Evolutionary conservation across 2,888 invertebrate genomes (phyloP).

Genomic region (Cremastinae sp.): DNA sequence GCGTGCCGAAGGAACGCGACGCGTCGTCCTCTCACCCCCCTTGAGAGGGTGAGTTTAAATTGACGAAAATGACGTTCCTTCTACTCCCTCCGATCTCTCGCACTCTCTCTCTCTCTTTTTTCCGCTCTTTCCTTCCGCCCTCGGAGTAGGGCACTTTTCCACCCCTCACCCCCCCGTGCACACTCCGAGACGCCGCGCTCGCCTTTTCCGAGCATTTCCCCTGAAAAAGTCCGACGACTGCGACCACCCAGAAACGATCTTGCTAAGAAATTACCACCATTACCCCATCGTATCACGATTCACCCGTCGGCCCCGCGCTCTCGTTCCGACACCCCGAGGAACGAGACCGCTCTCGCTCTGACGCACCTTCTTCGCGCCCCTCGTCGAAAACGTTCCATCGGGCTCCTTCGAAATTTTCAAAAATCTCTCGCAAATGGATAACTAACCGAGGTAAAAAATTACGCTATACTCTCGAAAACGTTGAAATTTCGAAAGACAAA

Average conservation of each 20-base stretch:
- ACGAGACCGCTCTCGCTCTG: not conserved
- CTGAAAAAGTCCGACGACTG: slow-evolving; percentile 59
- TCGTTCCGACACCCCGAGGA: not conserved
- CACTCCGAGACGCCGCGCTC: slow-evolving; percentile 50
- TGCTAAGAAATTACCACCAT: slow-evolving; percentile 54
- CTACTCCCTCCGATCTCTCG: slow-evolving; percentile 20
- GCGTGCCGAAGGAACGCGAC: slow-evolving; percentile 47
- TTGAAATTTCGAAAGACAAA: not conserved
- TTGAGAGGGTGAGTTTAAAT: slow-evolving; percentile 71
- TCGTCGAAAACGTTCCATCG: too few species aligned
- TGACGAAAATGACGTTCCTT: slow-evolving; percentile 77
- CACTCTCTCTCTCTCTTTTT: slow-evolving; percentile 36
- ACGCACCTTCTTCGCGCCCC: not conserved
- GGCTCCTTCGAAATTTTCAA: too few species aligned
- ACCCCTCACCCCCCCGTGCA: slow-evolving; percentile 27
- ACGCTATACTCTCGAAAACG: not conserved
- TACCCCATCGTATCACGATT: slow-evolving; percentile 49
- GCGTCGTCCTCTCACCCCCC: slow-evolving; percentile 47
- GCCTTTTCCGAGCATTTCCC: slow-evolving; percentile 57
- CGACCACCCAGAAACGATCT: slow-evolving; percentile 60
- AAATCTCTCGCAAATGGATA: not conserved
- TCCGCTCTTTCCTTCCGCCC: slow-evolving; percentile 40
- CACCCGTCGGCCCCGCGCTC: slow-evolving; percentile 19
- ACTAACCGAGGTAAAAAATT: slow-evolving; percentile 12
- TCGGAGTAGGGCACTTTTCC: slow-evolving; percentile 36